Conservation (phyloP, 1,140 invertebrate species). For the Aphelenchoides besseyi region DNA sequence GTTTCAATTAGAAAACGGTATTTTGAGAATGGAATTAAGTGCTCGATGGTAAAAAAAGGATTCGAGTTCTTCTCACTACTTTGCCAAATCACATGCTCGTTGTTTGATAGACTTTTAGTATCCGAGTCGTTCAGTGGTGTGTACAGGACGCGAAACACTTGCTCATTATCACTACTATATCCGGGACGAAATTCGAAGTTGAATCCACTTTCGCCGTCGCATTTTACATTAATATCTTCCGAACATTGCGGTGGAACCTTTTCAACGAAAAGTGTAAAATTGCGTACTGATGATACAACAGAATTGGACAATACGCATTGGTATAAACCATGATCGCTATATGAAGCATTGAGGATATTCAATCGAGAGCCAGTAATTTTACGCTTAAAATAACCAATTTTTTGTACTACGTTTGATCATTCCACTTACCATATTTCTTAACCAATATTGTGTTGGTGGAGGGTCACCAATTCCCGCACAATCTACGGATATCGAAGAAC, state of each 20-base stretch:
- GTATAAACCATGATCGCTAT: slow-evolving; percentile 54
- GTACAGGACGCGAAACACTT: slow-evolving; percentile 42
- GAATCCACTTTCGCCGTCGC: slow-evolving; percentile 34
- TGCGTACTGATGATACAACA: slow-evolving; percentile 41
- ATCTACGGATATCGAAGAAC: slow-evolving; percentile 39
- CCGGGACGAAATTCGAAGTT: slow-evolving; percentile 49
- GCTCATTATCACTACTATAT: slow-evolving; percentile 43
- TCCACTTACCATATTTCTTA: slow-evolving; percentile 45
- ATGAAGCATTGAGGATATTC: slow-evolving; percentile 36
- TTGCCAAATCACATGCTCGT: too few species aligned
- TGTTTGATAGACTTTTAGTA: slow-evolving; percentile 1
- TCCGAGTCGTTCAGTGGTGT: slow-evolving; percentile 25
- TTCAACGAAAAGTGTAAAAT: slow-evolving; percentile 45
- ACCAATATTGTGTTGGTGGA: slow-evolving; percentile 52
- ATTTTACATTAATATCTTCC: slow-evolving; percentile 28
- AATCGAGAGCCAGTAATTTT: slow-evolving; percentile 36
- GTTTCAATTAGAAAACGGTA: slow-evolving; percentile 43
- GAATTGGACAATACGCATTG: slow-evolving; percentile 54
- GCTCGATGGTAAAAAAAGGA: slow-evolving; percentile 20
- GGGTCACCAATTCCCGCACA: slow-evolving; percentile 61
- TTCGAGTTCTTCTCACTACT: too few species aligned
- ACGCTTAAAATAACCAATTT: slow-evolving; percentile 37
- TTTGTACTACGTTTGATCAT: too few species aligned
- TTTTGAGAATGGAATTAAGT: slow-evolving; percentile 33
- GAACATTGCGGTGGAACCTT: slow-evolving; percentile 49